Evolutionary conservation across 2,797 vertebrate genomes (phyloP).

Genomic region (Neopelma chrysocephalum): DNA sequence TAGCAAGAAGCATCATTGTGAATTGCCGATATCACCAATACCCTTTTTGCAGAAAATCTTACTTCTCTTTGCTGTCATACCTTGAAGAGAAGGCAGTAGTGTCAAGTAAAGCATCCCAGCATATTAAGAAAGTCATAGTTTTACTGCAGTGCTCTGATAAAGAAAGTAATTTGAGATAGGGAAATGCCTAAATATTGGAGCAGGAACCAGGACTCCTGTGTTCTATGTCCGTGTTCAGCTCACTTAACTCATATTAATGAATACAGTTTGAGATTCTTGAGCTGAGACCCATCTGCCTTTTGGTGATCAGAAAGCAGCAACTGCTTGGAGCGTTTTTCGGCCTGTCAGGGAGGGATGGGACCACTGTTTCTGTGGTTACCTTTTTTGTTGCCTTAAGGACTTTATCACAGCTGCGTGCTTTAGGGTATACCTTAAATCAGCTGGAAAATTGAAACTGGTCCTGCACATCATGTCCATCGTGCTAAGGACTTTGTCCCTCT

Average conservation of each 20-base stretch:
- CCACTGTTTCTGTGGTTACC: rapidly evolving
- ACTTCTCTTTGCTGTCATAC: neutral
- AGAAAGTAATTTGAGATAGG: neutral
- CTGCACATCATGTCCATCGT: neutral
- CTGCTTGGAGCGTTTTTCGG: neutral
- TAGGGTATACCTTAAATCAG: neutral
- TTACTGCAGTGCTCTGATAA: neutral
- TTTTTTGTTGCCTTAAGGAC: neutral
- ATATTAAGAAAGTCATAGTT: neutral
- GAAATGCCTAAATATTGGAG: neutral
- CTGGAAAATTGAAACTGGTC: neutral
- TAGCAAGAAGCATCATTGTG: neutral
- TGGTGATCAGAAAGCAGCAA: neutral
- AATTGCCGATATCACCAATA: neutral
- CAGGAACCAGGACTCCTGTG: neutral
- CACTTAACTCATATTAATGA: neutral
- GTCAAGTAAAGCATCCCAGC: neutral
- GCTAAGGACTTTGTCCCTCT: neutral
- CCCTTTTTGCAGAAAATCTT: neutral
- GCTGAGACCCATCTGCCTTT: neutral
- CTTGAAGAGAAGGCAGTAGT: neutral
- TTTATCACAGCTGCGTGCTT: neutral
- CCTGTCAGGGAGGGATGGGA: neutral
- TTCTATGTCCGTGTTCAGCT: neutral
- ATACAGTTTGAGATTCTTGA: neutral